Percentiles rank a stretch among this genome's conserved stretches.
These are phyloP conservation scores for Gracilinanus agilis DNA, from an alignment of 2,113 vertebrate genomes.

Conservation along the genomic window DNA sequence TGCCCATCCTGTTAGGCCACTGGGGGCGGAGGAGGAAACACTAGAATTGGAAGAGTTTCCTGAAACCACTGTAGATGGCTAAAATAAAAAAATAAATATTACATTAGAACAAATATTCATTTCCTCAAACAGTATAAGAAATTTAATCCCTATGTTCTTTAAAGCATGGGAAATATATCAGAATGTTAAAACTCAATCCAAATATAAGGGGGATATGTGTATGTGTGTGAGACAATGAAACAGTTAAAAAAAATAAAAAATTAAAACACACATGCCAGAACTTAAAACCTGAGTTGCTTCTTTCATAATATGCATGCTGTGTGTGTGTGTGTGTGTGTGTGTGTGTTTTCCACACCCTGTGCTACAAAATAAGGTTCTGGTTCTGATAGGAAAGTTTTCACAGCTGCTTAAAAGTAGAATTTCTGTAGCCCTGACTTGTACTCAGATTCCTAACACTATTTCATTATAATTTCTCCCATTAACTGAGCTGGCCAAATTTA, in stretches of 20 bases:
- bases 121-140: conserved; percentile 20
- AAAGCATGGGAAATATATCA: conserved; percentile 28
- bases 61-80: conserved; percentile 89
- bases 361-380: background rate
- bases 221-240: background rate
- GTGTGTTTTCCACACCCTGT: conserved; percentile 2
- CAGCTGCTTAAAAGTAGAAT: background rate
- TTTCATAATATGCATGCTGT: background rate
- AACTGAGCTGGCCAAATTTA: conserved; percentile 11
- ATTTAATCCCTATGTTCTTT: conserved; percentile 7
- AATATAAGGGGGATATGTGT: conserved; percentile 14
- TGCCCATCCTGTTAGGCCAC: conserved; percentile 97
- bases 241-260: conserved; percentile 10
- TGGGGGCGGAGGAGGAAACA: conserved; percentile 89
- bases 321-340: too few relatives aligned
- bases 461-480: conserved; percentile 26
- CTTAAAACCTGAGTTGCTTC: background rate
- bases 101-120: conserved; percentile 56
- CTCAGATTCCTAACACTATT: background rate
- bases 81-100: conserved; percentile 71
- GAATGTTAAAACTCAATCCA: conserved; percentile 29
- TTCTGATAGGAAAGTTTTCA: background rate
- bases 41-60: conserved; percentile 88
- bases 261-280: conserved; percentile 14
- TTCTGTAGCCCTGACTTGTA: conserved; percentile 15